Evolutionary conservation across 1,140 invertebrate species (phyloP), one percentile per base, ranked within the genome.

Genomic region (Drosophila arizonae): DNA sequence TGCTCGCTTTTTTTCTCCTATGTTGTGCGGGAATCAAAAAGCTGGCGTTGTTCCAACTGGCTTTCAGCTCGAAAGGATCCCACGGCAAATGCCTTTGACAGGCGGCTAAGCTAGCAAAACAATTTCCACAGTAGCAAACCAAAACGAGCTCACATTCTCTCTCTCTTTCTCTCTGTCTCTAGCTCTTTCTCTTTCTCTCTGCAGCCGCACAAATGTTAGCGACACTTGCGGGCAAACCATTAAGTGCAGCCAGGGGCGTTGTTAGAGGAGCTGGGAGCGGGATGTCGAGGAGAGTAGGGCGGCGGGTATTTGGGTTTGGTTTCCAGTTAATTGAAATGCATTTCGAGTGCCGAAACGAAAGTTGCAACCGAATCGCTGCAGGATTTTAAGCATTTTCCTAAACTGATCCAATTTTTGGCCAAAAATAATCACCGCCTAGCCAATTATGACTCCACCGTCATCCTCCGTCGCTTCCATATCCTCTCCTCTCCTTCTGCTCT

Each of bases 291-390:
- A n/a, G 56, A 3, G 24, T 9, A 4, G 6, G 15, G 43, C 24
- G 50, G 11, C 9, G 21, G 50, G 10, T 39, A 39, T 39, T 6
- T 45, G 9, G 48, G 60, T 74, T 77, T 62, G 54, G 55, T 33
- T 64, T 41, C 39, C 72, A 81, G 62, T 88, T 87, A 87, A 87
- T 87, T 87, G 82, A 66, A 87, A 87, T 88, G 82, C 82, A 87
- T 77, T 88, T 87, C 65, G 48, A 86, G 75, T 67, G 73, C 64
- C 36, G 56, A 45, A 75, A 17, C 33, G 46, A 50, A 36, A 72
- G 43, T 71, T 71, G 55, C 68, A 87, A 87, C 69, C 57, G 79
- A 39, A 39, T 70, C 69, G 58, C 66, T 51, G 62, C 55, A 64
- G 56, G 74, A 77, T 69, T 52, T 56, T 46, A 73, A 87, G 77